Conservation (phyloP, 2,888 invertebrate genomes). For the Dryadula phaetusa region DNA sequence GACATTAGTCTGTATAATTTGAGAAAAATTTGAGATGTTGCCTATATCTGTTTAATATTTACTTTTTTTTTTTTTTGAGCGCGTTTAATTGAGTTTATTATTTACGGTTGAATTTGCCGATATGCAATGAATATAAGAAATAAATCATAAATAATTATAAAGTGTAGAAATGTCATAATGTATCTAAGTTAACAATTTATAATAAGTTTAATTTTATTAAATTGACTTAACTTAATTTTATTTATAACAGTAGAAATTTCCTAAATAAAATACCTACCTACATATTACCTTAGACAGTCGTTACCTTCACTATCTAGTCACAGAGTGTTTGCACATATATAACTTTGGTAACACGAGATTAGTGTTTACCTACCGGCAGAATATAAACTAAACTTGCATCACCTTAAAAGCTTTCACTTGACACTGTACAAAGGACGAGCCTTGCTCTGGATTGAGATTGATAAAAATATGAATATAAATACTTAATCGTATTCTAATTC, state of each 20-base stretch:
- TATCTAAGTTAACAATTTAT: too few relatives aligned
- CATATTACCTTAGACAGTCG: not conserved
- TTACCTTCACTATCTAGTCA: not conserved
- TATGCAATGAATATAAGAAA: not conserved
- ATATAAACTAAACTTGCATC: not conserved
- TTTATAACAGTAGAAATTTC: too few relatives aligned
- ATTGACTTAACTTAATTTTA: too few relatives aligned
- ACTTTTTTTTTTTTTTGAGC: too few relatives aligned
- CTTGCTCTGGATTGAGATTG: not conserved
- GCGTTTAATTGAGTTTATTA: not conserved
- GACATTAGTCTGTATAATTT: slow-evolving; percentile 21
- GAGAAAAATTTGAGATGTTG: not conserved
- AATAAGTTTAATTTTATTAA: too few relatives aligned
- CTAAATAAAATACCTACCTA: too few relatives aligned
- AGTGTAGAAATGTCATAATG: too few relatives aligned
- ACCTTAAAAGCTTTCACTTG: not conserved
- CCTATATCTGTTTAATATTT: not conserved
- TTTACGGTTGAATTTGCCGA: not conserved
- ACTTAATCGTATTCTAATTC: not conserved
- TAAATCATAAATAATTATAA: not conserved
- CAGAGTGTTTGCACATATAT: not conserved
- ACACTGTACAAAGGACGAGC: not conserved
- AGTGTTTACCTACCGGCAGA: not conserved
- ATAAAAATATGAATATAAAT: too few relatives aligned
- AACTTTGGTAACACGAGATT: slow-evolving; percentile 14